These are phyloP conservation scores for Carcharodon carcharias DNA, from an alignment of 2,797 vertebrate species.

Conservation along the genomic window DNA sequence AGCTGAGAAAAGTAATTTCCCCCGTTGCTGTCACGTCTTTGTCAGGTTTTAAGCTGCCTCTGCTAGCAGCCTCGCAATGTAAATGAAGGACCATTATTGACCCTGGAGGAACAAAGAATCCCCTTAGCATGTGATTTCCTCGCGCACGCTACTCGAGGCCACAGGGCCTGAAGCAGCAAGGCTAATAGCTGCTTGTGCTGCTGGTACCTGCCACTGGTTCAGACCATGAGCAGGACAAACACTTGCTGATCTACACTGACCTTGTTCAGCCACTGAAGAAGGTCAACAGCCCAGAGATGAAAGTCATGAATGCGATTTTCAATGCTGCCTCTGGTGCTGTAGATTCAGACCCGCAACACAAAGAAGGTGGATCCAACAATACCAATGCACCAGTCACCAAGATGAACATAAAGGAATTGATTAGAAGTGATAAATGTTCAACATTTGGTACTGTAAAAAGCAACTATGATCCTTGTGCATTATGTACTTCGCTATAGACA, in stretches of 20 bases:
- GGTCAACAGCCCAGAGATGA: not conserved
- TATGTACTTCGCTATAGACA: not conserved
- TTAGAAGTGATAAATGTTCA: not conserved
- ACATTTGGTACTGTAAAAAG: not conserved
- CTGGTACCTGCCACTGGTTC: not conserved
- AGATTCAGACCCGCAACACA: not conserved
- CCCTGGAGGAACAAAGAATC: not conserved
- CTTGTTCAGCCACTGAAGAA: not conserved
- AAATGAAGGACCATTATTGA: not conserved
- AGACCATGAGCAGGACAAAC: not conserved
- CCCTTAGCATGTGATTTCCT: not conserved
- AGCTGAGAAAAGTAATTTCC: not conserved
- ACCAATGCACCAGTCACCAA: not conserved
- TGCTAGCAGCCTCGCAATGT: not conserved
- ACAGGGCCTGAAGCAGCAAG: not conserved
- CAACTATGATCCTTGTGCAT: not conserved
- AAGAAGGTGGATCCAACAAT: not conserved
- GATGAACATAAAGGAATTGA: not conserved
- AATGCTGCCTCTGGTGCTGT: not conserved
- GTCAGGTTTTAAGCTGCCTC: not conserved
- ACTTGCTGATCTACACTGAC: not conserved
- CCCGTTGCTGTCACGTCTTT: not conserved
- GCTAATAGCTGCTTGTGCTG: not conserved
- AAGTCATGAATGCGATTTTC: not conserved
- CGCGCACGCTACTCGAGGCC: not conserved